A percentile compares a stretch with the other conserved stretches of the same genome.
Conservation (phyloP, 2,113 vertebrate genomes). For the Sylvia atricapilla region DNA sequence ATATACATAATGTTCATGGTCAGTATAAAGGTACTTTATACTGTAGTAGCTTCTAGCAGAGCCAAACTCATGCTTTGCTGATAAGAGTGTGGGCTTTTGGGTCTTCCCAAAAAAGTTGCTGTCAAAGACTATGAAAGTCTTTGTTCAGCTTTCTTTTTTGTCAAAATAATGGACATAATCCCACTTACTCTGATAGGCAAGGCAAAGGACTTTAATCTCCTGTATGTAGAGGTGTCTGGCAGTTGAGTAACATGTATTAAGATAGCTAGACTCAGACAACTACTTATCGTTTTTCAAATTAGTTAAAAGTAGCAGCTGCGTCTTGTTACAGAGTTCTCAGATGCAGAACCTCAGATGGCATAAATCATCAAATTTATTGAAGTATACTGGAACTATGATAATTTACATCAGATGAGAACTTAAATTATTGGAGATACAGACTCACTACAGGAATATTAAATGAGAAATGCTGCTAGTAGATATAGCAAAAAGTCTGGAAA, state of each 20-base stretch:
- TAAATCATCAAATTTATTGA: constrained; percentile 26
- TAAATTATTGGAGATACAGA: background rate
- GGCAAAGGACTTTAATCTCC: background rate
- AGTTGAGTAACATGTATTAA: background rate
- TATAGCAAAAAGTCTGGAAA: background rate
- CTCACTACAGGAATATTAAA: background rate
- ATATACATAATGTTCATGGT: background rate
- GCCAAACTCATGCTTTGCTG: background rate
- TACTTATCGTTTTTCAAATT: background rate
- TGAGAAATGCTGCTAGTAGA: background rate
- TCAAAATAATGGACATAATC: background rate
- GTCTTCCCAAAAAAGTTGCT: background rate
- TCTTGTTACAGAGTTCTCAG: background rate
- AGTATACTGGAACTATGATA: background rate
- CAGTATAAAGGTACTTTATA: background rate
- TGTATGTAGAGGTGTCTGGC: background rate
- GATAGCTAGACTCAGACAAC: background rate
- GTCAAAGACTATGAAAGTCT: background rate
- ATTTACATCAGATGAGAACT: constrained; percentile 17
- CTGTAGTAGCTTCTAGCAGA: background rate
- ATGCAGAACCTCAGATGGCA: background rate
- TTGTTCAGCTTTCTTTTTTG: background rate
- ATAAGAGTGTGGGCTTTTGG: background rate
- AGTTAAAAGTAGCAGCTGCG: background rate
- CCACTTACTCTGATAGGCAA: background rate